A percentile compares a stretch with the other conserved stretches of the same genome.
These are phyloP conservation scores for Trialeurodes vaporariorum DNA, from an alignment of 1,140 invertebrate species.

Conservation along the genomic window DNA sequence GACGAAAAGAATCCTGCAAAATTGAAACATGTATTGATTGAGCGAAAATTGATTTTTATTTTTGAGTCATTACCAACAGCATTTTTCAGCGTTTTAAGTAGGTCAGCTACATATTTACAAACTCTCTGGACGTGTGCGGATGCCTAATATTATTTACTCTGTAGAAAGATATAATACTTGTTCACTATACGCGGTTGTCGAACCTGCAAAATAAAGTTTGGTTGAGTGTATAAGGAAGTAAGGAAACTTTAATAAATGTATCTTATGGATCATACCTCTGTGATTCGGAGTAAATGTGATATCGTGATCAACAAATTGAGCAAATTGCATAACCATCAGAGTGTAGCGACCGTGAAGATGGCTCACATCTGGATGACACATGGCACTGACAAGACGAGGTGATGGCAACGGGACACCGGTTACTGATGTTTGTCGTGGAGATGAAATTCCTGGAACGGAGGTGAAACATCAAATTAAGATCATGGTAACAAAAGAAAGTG, in stretches of 20 bases:
- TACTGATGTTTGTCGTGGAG: constrained; percentile 55
- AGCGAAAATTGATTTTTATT: no score
- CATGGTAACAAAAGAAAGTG: no score
- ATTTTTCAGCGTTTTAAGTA: no score
- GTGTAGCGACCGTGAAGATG: constrained; percentile 79
- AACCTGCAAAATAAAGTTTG: constrained; percentile 38
- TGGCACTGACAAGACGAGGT: constrained; percentile 66
- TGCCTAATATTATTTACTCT: no score
- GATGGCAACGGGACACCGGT: constrained; percentile 64
- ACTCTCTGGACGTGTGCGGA: no score
- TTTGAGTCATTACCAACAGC: no score
- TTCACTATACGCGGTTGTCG: constrained; percentile 57
- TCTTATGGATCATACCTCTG: constrained; percentile 57
- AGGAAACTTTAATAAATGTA: not conserved
- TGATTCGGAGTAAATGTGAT: constrained; percentile 83
- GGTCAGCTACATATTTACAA: no score
- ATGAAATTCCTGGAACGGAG: constrained; percentile 54
- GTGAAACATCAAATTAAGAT: no score
- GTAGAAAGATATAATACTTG: no score
- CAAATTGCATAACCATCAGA: constrained; percentile 86
- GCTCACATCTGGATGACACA: constrained; percentile 78
- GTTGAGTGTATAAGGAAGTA: not conserved
- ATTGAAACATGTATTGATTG: no score
- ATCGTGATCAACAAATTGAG: constrained; percentile 86
- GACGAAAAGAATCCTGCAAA: constrained; percentile 58